These are phyloP conservation scores for Styela clava DNA, from an alignment of 23 tunicate genomes.

Conservation along the genomic window DNA sequence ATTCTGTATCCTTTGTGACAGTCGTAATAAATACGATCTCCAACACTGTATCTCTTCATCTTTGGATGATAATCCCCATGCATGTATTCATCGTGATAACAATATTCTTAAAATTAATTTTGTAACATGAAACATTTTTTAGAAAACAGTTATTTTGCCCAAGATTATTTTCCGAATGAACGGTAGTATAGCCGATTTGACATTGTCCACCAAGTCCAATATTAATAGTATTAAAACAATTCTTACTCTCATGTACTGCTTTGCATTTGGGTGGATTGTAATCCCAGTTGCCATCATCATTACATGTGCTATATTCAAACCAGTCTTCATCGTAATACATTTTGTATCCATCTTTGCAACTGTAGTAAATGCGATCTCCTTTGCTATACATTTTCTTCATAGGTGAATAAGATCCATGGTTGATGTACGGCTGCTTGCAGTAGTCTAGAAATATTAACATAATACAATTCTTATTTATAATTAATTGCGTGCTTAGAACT, in stretches of 20 bases:
- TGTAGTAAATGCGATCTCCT: slow-evolving; percentile 11
- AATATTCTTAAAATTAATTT: background rate
- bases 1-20: slow-evolving; percentile 19
- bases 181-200: too few species aligned
- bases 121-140: background rate
- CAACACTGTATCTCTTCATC: slow-evolving; percentile 15
- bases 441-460: background rate
- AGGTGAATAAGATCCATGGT: slow-evolving; percentile 4
- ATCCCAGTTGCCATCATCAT: slow-evolving; percentile 19
- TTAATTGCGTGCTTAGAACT: too few species aligned
- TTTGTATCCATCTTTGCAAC: slow-evolving; percentile 24
- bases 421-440: slow-evolving; percentile 9
- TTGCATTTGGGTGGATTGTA: slow-evolving; percentile 19
- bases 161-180: too few species aligned
- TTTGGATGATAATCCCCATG: slow-evolving; percentile 16
- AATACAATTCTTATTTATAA: too few species aligned
- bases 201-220: background rate
- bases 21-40: slow-evolving; percentile 20
- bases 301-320: slow-evolving; percentile 26
- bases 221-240: background rate
- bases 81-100: background rate
- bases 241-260: slow-evolving; percentile 1
- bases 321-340: slow-evolving; percentile 8
- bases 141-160: too few species aligned
- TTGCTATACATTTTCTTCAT: slow-evolving; percentile 21